Evolutionary conservation across 1,140 invertebrate genomes (phyloP), one percentile per base, ranked within the genome.

Genomic region (Drosophila burlai): DNA sequence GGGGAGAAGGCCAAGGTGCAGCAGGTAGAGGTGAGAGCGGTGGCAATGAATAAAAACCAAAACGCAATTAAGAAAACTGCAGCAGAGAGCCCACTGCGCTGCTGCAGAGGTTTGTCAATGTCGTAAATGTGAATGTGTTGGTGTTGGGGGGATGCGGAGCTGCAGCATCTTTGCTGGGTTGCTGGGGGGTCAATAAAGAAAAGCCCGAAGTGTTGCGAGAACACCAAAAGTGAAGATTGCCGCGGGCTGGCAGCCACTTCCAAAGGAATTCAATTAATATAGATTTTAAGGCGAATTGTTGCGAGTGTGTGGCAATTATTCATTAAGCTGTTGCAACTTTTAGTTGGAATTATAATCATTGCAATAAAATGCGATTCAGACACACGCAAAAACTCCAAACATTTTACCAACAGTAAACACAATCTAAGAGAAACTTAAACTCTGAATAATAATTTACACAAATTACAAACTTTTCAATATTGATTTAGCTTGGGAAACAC

Each of bases 1-100:
- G 15, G 15, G 31, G 59, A 29, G 59, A 34, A 21, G 46, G 26
- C 6, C 43, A 49, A 43, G 36, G 36, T 49, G 50, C 62, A 58
- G 62, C 45, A 62, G 60, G 60, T 36, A 62, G 31, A 46, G 58
- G 38, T 21, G 59, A 64, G 42, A 47, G 64, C 42, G 59, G 59
- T 67, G 64, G 64, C 64, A 67, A 67, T 64, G 64, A 67, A 64
- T 67, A 38, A 54, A 66, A 67, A 36, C 10, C 43, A 45, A 55
- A 69, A 71, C 67, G 63, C 63, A 71, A 67, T 68, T 71, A 71
- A 55, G 67, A 67, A 42, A 71, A 71, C 63, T 71, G 67, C 63
- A 68, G 63, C 63, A 43, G 29, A 68, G 29, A 67, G 67, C 29
- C 26, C 49, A 43, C 66, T 15, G 62, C 55, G 62, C 52, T 60